Evolutionary conservation across 2,113 vertebrate species (phyloP).

Genomic region (Proterorhinus semilunaris): DNA sequence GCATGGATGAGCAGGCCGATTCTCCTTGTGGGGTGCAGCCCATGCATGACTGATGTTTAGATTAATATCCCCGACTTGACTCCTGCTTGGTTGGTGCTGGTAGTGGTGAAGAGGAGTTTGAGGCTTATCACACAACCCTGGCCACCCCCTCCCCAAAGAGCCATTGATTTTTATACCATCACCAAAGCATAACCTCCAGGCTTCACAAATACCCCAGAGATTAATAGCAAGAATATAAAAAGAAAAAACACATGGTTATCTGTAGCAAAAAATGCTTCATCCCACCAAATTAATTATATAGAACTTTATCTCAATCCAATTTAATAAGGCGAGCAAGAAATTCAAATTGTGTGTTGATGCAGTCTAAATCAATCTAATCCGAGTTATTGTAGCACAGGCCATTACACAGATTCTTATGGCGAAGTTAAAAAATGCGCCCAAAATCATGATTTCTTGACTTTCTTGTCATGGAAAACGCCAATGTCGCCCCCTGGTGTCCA

Average conservation of each 20-base stretch:
- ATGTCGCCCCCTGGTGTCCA: slow-evolving; percentile 64
- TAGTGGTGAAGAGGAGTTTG: slow-evolving; percentile 27
- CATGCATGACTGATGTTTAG: slow-evolving; percentile 75
- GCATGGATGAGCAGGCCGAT: slow-evolving; percentile 68
- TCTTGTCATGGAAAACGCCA: slow-evolving; percentile 37
- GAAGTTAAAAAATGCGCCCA: not conserved
- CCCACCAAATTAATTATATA: not conserved
- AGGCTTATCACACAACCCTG: slow-evolving; percentile 45
- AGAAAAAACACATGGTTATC: not conserved
- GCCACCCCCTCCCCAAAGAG: slow-evolving; percentile 47
- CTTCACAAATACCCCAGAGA: slow-evolving; percentile 28
- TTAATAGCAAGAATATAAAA: slow-evolving; percentile 21
- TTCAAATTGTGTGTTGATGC: too few species aligned
- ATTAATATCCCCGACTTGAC: slow-evolving; percentile 72
- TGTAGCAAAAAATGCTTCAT: not conserved
- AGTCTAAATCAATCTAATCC: too few species aligned
- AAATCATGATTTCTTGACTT: not conserved
- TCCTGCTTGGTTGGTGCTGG: slow-evolving; percentile 48
- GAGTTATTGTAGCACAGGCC: too few species aligned
- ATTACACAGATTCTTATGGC: too few species aligned
- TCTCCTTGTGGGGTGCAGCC: slow-evolving; percentile 72
- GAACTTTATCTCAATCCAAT: not conserved
- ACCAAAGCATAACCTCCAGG: slow-evolving; percentile 47
- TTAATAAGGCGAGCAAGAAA: not conserved
- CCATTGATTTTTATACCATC: slow-evolving; percentile 60